Conservation (phyloP, 2,113 vertebrate genomes). For the Struthidea cinerea region DNA sequence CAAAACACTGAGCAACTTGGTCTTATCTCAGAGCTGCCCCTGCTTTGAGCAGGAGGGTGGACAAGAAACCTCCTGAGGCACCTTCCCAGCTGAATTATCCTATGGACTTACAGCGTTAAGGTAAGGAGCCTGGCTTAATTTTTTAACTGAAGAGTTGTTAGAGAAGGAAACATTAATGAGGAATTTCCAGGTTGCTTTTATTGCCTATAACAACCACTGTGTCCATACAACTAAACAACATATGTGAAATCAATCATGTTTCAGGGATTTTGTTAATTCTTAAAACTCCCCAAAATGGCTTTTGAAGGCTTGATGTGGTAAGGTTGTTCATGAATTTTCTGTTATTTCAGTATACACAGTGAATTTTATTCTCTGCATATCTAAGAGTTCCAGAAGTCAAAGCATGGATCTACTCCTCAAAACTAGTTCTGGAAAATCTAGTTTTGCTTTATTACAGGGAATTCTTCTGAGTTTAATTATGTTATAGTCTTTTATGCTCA, state of each 20-base stretch:
- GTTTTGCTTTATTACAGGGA: background rate
- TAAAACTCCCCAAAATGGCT: background rate
- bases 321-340: background rate
- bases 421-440: background rate
- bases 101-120: background rate
- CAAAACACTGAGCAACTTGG: background rate
- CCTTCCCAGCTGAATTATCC: background rate
- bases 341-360: background rate
- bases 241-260: background rate
- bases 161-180: background rate
- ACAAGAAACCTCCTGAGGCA: background rate
- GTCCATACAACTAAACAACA: background rate
- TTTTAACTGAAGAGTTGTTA: background rate
- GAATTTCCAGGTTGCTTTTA: background rate
- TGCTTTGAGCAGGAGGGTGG: background rate
- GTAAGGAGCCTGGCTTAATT: background rate
- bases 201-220: rapidly evolving
- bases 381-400: background rate
- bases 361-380: background rate
- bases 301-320: background rate
- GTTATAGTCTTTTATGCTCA: background rate
- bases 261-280: background rate
- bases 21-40: background rate
- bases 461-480: background rate
- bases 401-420: background rate